A percentile compares a stretch with the other conserved stretches of the same genome.
phyloP scores from a whole-genome alignment of 2,888 invertebrate species.

The Nebria brevicollis region DNA sequence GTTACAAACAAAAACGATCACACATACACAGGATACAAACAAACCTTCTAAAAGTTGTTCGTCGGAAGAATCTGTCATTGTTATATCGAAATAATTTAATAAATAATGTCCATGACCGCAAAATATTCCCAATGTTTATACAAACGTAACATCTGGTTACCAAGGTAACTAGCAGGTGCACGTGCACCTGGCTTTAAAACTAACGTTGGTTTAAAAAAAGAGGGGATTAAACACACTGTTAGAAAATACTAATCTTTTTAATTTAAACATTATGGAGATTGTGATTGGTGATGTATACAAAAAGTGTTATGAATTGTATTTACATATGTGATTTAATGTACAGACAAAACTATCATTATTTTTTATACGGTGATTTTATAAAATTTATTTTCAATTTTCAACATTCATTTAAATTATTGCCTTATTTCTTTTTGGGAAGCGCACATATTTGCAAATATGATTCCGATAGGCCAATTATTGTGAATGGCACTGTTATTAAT shows the following conservation, averaged over 20 bases:
- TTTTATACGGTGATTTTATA: not conserved
- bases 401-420: conserved; percentile 24
- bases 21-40: not conserved
- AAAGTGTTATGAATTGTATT: conserved; percentile 45
- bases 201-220: not conserved
- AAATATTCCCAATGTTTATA: not conserved
- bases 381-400: not conserved
- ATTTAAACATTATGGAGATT: conserved; percentile 43
- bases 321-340: conserved; percentile 46
- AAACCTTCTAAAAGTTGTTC: conserved; percentile 58
- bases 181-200: not conserved
- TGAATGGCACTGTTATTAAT: too few species aligned
- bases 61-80: conserved; percentile 57
- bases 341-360: conserved; percentile 33
- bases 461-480: not conserved
- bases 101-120: not conserved
- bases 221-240: conserved; percentile 13
- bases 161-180: not conserved
- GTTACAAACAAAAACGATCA: not conserved
- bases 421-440: not conserved
- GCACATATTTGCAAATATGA: not conserved
- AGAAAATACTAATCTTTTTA: conserved; percentile 47
- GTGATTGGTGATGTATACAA: conserved; percentile 44
- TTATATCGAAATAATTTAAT: conserved; percentile 48
- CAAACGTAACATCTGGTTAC: not conserved